Evolutionary conservation across 2,888 invertebrate genomes (phyloP).

Genomic region (Microchrysa polita): DNA sequence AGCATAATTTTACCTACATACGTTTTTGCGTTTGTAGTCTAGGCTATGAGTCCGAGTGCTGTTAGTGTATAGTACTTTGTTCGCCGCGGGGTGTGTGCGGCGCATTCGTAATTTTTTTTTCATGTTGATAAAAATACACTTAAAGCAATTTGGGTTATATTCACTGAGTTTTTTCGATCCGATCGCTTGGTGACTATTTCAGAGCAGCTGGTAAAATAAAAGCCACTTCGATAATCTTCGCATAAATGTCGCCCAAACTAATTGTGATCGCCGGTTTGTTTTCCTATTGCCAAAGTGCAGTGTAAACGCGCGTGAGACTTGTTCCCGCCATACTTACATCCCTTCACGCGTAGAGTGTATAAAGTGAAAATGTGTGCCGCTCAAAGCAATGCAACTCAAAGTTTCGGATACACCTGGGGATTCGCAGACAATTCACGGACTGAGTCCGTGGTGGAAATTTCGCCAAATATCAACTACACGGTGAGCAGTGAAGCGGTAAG

Average conservation of each 20-base stretch:
- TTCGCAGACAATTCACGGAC: slow-evolving; percentile 64
- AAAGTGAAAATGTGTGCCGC: slow-evolving; percentile 62
- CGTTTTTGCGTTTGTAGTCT: slow-evolving; percentile 37
- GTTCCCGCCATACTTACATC: not conserved
- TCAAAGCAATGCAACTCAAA: slow-evolving; percentile 64
- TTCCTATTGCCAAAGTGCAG: not conserved
- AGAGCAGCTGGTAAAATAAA: no score
- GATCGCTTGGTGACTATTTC: no score
- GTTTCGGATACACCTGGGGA: slow-evolving; percentile 65
- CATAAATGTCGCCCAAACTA: no score
- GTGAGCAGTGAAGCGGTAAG: slow-evolving; percentile 65
- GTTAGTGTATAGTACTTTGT: no score
- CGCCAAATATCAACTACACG: slow-evolving; percentile 65
- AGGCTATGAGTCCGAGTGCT: slow-evolving; percentile 4
- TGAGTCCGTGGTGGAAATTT: slow-evolving; percentile 65
- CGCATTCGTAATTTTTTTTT: not conserved
- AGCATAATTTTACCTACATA: slow-evolving; percentile 31
- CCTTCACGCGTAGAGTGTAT: not conserved
- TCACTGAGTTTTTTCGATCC: no score
- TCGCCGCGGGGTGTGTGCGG: slow-evolving; percentile 36
- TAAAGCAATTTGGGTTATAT: slow-evolving; percentile 7
- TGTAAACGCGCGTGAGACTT: not conserved
- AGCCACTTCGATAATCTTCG: no score
- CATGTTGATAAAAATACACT: slow-evolving; percentile 19
- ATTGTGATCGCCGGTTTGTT: no score